Conservation (phyloP, 2,888 invertebrate genomes). For the Andrena haemorrhoa region DNA sequence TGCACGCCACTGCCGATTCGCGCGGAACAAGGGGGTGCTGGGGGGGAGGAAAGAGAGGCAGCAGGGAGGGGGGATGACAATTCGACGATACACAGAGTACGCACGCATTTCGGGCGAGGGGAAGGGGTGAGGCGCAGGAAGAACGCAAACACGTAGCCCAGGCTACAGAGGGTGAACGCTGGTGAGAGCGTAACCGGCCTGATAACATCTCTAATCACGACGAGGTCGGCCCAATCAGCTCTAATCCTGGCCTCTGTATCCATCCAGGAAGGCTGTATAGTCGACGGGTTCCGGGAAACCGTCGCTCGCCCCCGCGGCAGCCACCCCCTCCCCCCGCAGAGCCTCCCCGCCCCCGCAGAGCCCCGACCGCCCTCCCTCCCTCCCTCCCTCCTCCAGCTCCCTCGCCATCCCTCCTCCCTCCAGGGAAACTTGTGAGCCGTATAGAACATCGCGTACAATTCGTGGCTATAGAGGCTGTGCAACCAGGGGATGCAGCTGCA, state of each 20-base stretch:
- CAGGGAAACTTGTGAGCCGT: constrained; percentile 74
- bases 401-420: constrained; percentile 17
- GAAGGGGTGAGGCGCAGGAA: constrained; percentile 60
- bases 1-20: neutral
- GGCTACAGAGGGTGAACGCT: constrained; percentile 68
- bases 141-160: constrained; percentile 73
- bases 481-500: constrained; percentile 61
- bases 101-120: constrained; percentile 29
- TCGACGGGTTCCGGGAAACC: constrained; percentile 78
- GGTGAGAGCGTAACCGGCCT: constrained; percentile 77
- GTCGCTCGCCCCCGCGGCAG: constrained; percentile 67
- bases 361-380: constrained; percentile 26
- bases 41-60: neutral
- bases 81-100: constrained; percentile 46
- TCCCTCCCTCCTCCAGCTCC: constrained; percentile 15
- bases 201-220: constrained; percentile 85
- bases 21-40: neutral
- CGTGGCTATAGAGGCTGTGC: constrained; percentile 65
- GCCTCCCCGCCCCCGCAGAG: too few species aligned
- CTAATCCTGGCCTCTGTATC: constrained; percentile 81
- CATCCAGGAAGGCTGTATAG: constrained; percentile 75
- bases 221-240: constrained; percentile 84
- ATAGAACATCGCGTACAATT: constrained; percentile 75
- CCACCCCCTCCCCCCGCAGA: constrained; percentile 44
- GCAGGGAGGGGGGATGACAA: constrained; percentile 30